phyloP scores from a whole-genome alignment of 2,113 vertebrate genomes.

The Terrapene triunguis region DNA sequence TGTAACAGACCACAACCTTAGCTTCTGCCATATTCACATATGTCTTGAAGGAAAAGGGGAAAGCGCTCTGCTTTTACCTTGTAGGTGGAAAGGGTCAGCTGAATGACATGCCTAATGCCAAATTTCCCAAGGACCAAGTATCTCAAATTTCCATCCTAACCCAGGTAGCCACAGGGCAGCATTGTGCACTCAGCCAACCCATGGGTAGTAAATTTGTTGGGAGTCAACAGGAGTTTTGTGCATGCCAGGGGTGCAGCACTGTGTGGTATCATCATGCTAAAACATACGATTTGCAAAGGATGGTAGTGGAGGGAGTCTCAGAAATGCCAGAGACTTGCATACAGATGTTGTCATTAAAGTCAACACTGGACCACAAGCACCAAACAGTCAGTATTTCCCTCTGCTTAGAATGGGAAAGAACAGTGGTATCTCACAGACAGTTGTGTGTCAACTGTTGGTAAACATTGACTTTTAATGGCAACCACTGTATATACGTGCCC shows the following conservation, averaged over 20 bases:
- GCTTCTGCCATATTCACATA: background rate
- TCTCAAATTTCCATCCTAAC: background rate
- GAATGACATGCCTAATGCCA: background rate
- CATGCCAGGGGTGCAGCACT: background rate
- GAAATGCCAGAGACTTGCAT: background rate
- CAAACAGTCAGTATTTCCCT: background rate
- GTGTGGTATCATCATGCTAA: background rate
- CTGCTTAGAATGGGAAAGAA: background rate
- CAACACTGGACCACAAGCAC: background rate
- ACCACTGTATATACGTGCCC: background rate
- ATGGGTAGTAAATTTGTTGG: background rate
- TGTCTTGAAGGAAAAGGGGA: background rate
- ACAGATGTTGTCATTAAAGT: background rate
- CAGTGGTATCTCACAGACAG: background rate
- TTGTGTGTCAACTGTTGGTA: background rate
- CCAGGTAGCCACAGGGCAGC: background rate
- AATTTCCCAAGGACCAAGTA: background rate
- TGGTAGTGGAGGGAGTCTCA: background rate
- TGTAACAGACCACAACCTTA: accelerated
- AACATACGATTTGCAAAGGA: background rate
- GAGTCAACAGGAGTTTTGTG: background rate
- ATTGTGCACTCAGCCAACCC: background rate
- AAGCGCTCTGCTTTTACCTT: background rate
- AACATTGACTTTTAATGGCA: background rate
- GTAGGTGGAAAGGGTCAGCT: background rate